Percentiles rank a stretch among this genome's conserved stretches.
phyloP scores from a whole-genome alignment of 2,888 invertebrate species.

The Cantharis flavilabris region DNA sequence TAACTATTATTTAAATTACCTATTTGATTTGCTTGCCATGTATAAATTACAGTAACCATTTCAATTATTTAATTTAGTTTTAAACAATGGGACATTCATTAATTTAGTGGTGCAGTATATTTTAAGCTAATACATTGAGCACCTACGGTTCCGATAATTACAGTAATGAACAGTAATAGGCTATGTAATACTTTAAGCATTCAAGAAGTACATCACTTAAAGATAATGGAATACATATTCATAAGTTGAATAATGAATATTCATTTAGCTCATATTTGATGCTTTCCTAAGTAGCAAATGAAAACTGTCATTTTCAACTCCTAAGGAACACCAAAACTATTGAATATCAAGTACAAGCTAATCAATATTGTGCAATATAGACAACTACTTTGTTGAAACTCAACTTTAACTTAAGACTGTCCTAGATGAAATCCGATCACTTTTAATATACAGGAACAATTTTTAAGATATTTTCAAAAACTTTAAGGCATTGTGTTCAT shows the following conservation, averaged over 20 bases:
- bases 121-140: not conserved
- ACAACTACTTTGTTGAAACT: not conserved
- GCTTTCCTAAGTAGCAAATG: not conserved
- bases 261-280: conserved; percentile 2
- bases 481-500: too few species aligned
- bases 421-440: too few species aligned
- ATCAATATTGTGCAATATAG: not conserved
- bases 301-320: conserved; percentile 6
- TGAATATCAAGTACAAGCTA: not conserved
- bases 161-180: conserved; percentile 8
- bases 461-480: too few species aligned
- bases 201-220: not conserved
- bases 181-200: not conserved
- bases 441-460: too few species aligned
- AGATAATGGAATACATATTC: conserved; percentile 18
- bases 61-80: not conserved
- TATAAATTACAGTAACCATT: not conserved
- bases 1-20: not conserved
- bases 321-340: conserved; percentile 6
- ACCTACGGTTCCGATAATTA: conserved; percentile 5
- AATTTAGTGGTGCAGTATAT: not conserved
- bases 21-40: not conserved
- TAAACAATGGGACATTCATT: not conserved
- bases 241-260: conserved; percentile 15
- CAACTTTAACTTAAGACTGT: not conserved